Evolutionary conservation across 2,113 vertebrate genomes (phyloP), one percentile per base, ranked within the genome.

Genomic region (Bubo bubo): DNA sequence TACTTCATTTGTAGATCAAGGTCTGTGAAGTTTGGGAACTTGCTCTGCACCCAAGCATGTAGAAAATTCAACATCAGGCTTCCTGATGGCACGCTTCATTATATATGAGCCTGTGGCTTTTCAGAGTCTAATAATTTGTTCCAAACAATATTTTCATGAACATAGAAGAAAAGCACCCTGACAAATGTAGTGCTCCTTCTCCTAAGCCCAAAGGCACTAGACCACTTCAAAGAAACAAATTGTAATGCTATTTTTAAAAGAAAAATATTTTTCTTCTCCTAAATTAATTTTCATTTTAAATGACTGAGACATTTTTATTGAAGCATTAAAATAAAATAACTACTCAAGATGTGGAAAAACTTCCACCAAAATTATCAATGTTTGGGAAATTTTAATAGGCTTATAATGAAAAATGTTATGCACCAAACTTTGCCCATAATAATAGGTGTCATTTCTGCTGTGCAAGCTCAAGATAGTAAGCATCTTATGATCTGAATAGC

Each of bases 161-260:
- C 19, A 58, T 41, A 55, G 43, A 74, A 86, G 23, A 92, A 96
- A 92, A 92, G 11, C n/a, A 81, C 21, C 32, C 49, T 79, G 50
- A 83, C 20, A 88, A 93, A 80, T 41, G 26, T 47, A 73, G n/a
- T 43, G 30, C 9, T 92, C 14, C 62, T 86, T 12, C 14, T 84
- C 7, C 22, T 64, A 91, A 91, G 49, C 80, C 88, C 50, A 86
- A 89, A 91, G 76, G 73, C 93, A 85, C 22, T 55, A 55, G 10
- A 79, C 39, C 5, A 87, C 72, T 95, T 95, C 86, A 96, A 96
- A 97, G 60, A 64, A 84, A 15, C 5, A 75, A 91, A 86, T 7
- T 63, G 6, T 37, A 79, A 84, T 24, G 67, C 8, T 49, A 35
- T 64, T 95, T 94, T 64, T 67, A 32, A 93, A 93, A 71, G 13